These are phyloP conservation scores for Tichodroma muraria DNA, from an alignment of 2,113 vertebrate species.

Conservation along the genomic window DNA sequence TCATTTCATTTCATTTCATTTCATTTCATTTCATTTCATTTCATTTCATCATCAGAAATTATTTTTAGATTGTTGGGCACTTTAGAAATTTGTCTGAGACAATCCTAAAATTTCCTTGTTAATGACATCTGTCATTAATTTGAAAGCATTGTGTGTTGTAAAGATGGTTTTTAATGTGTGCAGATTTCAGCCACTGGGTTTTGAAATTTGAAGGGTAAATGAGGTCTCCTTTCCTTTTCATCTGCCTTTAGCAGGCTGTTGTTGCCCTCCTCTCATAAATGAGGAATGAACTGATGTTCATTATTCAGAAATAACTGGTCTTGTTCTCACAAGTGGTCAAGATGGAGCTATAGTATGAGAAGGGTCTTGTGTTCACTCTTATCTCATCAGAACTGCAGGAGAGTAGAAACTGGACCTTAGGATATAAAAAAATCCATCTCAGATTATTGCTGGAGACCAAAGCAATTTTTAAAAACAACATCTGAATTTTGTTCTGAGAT, in stretches of 20 bases:
- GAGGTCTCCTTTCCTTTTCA: not conserved
- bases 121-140: not conserved
- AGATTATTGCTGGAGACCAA: not conserved
- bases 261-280: not conserved
- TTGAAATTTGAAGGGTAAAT: not conserved
- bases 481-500: not conserved
- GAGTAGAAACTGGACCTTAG: not conserved
- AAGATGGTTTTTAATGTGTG: not conserved
- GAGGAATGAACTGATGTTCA: not conserved
- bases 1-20: not conserved
- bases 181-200: not conserved
- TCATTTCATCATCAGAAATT: not conserved
- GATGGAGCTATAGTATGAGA: not conserved
- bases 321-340: not conserved
- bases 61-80: not conserved
- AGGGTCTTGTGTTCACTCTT: not conserved
- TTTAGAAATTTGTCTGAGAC: not conserved
- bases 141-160: not conserved
- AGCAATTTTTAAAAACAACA: not conserved
- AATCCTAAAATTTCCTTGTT: not conserved
- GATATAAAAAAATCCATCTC: not conserved
- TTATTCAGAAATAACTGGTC: not conserved
- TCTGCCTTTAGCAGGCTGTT: not conserved
- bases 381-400: not conserved
- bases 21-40: not conserved